These are phyloP conservation scores for Trochalopteron elliotii DNA, from an alignment of 2,113 vertebrate genomes.

Conservation along the genomic window DNA sequence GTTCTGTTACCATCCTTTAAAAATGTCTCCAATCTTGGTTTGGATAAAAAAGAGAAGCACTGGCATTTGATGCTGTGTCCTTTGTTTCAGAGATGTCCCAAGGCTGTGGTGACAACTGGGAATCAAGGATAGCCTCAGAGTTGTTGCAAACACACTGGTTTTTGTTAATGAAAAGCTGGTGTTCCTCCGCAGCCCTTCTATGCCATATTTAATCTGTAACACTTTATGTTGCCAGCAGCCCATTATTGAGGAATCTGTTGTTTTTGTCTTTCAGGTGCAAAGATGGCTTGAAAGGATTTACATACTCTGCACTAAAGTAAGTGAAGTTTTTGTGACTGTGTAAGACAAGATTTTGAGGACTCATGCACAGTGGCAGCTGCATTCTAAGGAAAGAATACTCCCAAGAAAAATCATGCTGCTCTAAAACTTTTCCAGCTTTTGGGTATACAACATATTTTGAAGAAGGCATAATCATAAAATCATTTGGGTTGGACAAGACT, in stretches of 20 bases:
- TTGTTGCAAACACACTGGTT: not conserved
- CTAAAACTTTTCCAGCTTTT: not conserved
- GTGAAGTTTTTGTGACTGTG: slow-evolving; percentile 18
- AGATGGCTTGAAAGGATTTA: slow-evolving; percentile 96
- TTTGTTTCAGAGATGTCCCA: slow-evolving; percentile 14
- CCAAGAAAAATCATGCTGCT: not conserved
- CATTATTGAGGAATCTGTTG: not conserved
- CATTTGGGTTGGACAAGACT: not conserved
- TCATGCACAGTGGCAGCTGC: not conserved
- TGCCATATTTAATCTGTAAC: not conserved
- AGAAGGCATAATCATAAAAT: not conserved
- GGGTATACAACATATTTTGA: not conserved
- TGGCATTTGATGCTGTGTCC: not conserved
- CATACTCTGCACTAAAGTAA: slow-evolving; percentile 96
- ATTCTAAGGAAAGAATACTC: not conserved
- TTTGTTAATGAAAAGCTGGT: not conserved
- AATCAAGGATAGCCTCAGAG: not conserved
- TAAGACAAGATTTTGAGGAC: not conserved
- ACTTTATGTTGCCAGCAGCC: not conserved
- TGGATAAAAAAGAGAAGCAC: not conserved
- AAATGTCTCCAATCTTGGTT: not conserved
- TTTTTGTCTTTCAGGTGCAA: slow-evolving; percentile 82
- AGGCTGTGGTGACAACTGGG: not conserved
- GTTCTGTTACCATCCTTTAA: not conserved
- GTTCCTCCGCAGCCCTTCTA: not conserved